Conservation (phyloP, 2,888 invertebrate species). For the Cantharis flavilabris region DNA sequence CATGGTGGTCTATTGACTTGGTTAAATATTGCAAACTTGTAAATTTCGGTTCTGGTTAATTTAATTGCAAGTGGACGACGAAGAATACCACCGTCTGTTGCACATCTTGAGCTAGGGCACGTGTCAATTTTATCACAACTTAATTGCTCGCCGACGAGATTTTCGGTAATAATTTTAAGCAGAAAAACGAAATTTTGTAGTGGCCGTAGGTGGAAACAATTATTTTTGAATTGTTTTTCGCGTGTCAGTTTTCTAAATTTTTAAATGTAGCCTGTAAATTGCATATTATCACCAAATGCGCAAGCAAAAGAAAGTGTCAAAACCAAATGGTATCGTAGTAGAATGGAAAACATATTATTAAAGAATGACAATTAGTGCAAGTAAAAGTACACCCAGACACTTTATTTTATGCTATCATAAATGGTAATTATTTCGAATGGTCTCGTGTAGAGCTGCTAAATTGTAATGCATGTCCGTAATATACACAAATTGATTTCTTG, state of each 20-base stretch:
- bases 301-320: conserved; percentile 10
- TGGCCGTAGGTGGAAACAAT: not conserved
- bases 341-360: not conserved
- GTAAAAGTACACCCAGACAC: conserved; percentile 3
- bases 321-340: conserved; percentile 8
- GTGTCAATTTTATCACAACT: not conserved
- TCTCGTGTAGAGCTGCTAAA: not conserved
- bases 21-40: not conserved
- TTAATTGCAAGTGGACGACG: not conserved
- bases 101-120: not conserved
- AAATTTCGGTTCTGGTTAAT: not conserved
- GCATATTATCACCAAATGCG: conserved; percentile 11
- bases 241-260: conserved; percentile 9
- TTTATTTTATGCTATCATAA: not conserved
- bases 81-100: not conserved
- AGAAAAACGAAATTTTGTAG: not conserved
- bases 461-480: not conserved
- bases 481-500: not conserved
- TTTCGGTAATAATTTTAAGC: not conserved
- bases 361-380: conserved; percentile 11
- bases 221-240: not conserved
- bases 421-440: not conserved
- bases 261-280: conserved; percentile 27
- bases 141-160: not conserved
- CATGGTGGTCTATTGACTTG: not conserved